Percentiles rank a stretch among this genome's conserved stretches.
Conservation (phyloP, 2,797 vertebrate genomes). For the Acanthis flammea region DNA sequence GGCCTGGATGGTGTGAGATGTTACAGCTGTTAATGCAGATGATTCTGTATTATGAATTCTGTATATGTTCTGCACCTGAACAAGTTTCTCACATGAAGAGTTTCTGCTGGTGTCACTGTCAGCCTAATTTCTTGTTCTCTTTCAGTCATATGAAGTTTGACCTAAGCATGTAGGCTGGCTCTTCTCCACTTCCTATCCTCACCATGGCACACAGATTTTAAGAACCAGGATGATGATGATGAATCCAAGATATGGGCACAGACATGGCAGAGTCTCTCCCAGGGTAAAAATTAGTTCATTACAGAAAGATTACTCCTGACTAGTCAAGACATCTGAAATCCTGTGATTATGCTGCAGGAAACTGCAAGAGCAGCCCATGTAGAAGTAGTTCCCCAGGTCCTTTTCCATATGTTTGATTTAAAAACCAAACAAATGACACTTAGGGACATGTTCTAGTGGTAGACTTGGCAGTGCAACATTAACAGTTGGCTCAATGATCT, state of each 20-base stretch:
- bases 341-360: not conserved
- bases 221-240: not conserved
- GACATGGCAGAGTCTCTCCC: not conserved
- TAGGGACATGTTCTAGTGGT: not conserved
- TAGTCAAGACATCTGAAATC: not conserved
- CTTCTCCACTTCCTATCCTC: not conserved
- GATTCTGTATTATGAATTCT: not conserved
- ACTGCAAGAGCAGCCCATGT: not conserved
- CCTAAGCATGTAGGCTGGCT: not conserved
- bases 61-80: not conserved
- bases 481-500: fast-evolving
- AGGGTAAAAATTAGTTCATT: not conserved
- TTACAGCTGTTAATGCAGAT: not conserved
- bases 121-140: not conserved
- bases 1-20: not conserved
- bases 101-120: not conserved
- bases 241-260: not conserved
- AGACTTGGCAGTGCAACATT: fast-evolving
- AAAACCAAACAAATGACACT: not conserved
- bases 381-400: not conserved
- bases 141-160: not conserved
- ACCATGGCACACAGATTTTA: not conserved
- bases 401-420: not conserved
- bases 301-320: not conserved
- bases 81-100: not conserved